A percentile compares a stretch with the other conserved stretches of the same genome.
These are phyloP conservation scores for Samia ricini DNA, from an alignment of 1,140 invertebrate species.

Conservation along the genomic window DNA sequence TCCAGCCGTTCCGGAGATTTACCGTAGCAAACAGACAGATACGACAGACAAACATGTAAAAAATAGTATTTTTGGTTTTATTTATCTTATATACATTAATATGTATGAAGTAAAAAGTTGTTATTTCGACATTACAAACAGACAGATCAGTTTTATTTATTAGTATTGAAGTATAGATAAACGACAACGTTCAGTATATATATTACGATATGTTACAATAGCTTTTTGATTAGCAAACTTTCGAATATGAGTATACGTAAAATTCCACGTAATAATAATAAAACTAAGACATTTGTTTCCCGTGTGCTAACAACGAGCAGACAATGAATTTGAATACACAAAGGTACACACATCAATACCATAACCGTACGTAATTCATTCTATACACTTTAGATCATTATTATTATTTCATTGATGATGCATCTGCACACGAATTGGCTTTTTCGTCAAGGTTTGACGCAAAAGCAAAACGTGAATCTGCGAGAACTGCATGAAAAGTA, in stretches of 20 bases:
- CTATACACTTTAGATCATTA: background rate
- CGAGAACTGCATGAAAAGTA: slow-evolving; percentile 44
- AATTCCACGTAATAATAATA: background rate
- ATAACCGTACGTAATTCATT: background rate
- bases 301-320: background rate
- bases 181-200: too few species aligned
- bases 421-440: background rate
- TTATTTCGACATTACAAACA: too few species aligned
- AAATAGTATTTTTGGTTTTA: too few species aligned
- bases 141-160: too few species aligned
- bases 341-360: background rate
- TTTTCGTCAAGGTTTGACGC: background rate
- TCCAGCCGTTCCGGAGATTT: too few species aligned
- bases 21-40: too few species aligned
- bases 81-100: too few species aligned
- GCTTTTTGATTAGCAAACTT: background rate
- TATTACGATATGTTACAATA: background rate
- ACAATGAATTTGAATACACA: slow-evolving; percentile 1
- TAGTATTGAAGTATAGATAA: too few species aligned
- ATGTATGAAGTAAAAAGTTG: too few species aligned
- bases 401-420: background rate
- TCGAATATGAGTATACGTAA: background rate
- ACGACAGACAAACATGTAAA: too few species aligned
- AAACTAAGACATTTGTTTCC: background rate
- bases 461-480: slow-evolving; percentile 12